A percentile compares a stretch with the other conserved stretches of the same genome.
Conservation (phyloP, 2,888 invertebrate species). For the Lamproptera curius region DNA sequence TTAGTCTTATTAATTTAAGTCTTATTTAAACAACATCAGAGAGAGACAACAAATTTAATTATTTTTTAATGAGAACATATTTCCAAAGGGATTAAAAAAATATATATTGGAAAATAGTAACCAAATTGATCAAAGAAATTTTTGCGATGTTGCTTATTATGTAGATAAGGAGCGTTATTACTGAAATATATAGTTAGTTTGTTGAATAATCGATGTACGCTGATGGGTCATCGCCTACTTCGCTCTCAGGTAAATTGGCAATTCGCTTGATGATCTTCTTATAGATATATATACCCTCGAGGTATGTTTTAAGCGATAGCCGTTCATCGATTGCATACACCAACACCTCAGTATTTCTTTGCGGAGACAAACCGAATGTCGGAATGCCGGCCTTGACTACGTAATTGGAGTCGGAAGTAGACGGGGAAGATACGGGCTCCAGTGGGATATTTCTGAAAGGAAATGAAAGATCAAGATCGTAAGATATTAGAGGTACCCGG, state of each 20-base stretch:
- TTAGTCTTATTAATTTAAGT: too few species aligned
- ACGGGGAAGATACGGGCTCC: not conserved
- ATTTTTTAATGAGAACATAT: too few species aligned
- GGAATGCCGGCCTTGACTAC: slow-evolving; percentile 1
- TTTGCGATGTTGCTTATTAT: too few species aligned
- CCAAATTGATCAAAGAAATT: too few species aligned
- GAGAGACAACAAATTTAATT: too few species aligned
- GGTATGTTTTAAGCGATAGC: not conserved
- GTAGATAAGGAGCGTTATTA: too few species aligned
- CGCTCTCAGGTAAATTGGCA: not conserved
- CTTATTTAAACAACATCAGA: too few species aligned
- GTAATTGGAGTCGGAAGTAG: not conserved
- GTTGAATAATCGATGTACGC: not conserved
- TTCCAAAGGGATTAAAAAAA: too few species aligned
- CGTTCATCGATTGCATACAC: slow-evolving; percentile 3
- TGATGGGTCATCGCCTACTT: slow-evolving; percentile 1
- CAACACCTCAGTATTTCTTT: not conserved
- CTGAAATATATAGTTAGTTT: too few species aligned
- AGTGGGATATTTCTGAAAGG: slow-evolving; percentile 6
- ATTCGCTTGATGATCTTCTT: not conserved
- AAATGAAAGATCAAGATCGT: too few species aligned
- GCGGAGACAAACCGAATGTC: slow-evolving; percentile 2
- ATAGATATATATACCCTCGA: slow-evolving; percentile 1
- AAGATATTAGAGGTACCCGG: not conserved
- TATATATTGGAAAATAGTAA: too few species aligned